A percentile compares a stretch with the other conserved stretches of the same genome.
phyloP scores from a whole-genome alignment of 2,888 invertebrate genomes.

The Agrochola lychnidis region DNA sequence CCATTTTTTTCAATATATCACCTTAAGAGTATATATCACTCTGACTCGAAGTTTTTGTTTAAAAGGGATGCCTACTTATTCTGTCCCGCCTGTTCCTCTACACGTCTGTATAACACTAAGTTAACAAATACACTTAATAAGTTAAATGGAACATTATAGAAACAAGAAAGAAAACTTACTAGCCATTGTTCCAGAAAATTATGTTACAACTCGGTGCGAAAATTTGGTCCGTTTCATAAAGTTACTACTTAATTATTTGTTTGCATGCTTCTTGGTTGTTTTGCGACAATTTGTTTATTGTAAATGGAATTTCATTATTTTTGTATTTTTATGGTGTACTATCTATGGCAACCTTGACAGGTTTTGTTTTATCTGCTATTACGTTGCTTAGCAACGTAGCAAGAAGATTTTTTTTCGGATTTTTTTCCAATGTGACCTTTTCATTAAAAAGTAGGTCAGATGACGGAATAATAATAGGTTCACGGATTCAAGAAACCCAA shows the following conservation, averaged over 20 bases:
- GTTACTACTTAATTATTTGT: slow-evolving; percentile 1
- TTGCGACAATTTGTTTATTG: slow-evolving; percentile 11
- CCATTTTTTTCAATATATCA: no score
- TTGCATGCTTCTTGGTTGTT: slow-evolving; percentile 18
- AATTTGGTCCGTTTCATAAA: slow-evolving; percentile 24
- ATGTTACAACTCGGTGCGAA: slow-evolving; percentile 15
- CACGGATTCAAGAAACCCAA: background rate
- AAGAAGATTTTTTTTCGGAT: background rate
- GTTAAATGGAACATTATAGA: background rate
- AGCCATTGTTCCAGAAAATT: slow-evolving; percentile 29
- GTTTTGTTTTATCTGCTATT: slow-evolving; percentile 1
- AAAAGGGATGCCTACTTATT: background rate
- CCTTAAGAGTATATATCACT: no score
- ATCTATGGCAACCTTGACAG: background rate
- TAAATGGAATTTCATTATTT: slow-evolving; percentile 18
- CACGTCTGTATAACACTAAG: background rate
- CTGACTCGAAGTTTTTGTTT: background rate
- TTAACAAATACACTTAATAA: background rate
- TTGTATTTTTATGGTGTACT: background rate
- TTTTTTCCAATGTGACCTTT: background rate
- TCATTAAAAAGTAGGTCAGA: slow-evolving; percentile 11
- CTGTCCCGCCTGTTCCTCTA: background rate
- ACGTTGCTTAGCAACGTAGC: slow-evolving; percentile 35
- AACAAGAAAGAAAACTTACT: slow-evolving; percentile 42
- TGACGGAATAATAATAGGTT: no score